A percentile compares a stretch with the other conserved stretches of the same genome.
These are phyloP conservation scores for Meriones psammophilus DNA, from an alignment of 2,797 vertebrate genomes.

Conservation along the genomic window DNA sequence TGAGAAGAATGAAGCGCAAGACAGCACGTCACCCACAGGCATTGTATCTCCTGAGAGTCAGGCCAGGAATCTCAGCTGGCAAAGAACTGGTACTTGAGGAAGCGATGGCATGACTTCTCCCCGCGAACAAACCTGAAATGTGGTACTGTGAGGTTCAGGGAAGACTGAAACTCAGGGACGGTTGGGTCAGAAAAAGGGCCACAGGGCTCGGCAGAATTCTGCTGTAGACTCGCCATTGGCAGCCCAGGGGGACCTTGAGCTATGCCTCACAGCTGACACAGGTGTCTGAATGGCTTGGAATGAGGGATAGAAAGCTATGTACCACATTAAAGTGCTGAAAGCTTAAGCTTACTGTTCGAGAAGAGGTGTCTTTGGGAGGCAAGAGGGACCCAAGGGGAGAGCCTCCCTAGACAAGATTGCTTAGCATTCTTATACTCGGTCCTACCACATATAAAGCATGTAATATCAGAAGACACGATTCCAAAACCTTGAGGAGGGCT, in stretches of 20 bases:
- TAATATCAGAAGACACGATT: neutral
- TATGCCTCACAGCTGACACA: neutral
- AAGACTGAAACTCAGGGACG: neutral
- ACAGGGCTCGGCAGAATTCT: rapidly evolving
- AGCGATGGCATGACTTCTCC: neutral
- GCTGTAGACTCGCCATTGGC: neutral
- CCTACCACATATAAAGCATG: neutral
- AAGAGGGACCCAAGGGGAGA: neutral
- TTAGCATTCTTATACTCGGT: neutral
- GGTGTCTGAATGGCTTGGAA: neutral
- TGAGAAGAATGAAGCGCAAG: neutral
- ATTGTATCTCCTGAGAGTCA: neutral
- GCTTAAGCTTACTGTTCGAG: neutral
- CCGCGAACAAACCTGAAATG: neutral
- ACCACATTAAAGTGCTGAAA: neutral
- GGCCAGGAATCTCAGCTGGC: neutral
- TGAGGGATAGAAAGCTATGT: neutral
- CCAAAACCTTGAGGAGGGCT: neutral
- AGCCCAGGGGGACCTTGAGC: neutral
- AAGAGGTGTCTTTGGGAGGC: neutral
- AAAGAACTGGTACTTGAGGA: neutral
- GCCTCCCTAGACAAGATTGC: neutral
- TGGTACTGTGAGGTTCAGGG: rapidly evolving
- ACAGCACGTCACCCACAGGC: neutral
- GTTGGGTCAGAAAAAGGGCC: neutral